phyloP scores from a whole-genome alignment of 2,888 invertebrate genomes.

The Tenthredo amoena region DNA sequence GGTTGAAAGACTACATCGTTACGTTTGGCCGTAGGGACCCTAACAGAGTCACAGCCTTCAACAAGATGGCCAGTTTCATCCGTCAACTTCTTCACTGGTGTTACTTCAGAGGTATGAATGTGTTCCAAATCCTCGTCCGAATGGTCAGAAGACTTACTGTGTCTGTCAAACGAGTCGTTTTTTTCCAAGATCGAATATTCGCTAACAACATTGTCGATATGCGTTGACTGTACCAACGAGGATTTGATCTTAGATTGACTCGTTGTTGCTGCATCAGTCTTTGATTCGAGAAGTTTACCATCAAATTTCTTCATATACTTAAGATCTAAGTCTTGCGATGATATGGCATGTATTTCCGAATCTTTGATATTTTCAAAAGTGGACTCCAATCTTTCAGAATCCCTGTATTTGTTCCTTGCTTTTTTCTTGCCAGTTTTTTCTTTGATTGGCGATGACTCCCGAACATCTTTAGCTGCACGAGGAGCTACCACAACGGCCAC shows the following conservation, averaged over 20 bases:
- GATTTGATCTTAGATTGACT: neutral
- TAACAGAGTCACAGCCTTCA: neutral
- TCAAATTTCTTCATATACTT: neutral
- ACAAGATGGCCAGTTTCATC: neutral
- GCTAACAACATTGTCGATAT: slow-evolving; percentile 21
- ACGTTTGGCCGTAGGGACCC: neutral
- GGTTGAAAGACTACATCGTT: neutral
- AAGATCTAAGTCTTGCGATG: neutral
- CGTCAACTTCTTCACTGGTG: neutral
- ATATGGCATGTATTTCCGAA: slow-evolving; percentile 46
- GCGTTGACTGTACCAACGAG: neutral
- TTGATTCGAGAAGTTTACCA: neutral
- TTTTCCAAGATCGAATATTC: slow-evolving; percentile 71
- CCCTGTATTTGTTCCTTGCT: slow-evolving; percentile 20
- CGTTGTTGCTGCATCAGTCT: neutral
- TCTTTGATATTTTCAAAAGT: slow-evolving; percentile 45
- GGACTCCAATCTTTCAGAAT: slow-evolving; percentile 22
- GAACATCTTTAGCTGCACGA: neutral
- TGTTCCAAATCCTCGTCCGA: slow-evolving; percentile 74
- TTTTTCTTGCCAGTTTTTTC: slow-evolving; percentile 45
- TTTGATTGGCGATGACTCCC: neutral
- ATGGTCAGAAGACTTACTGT: slow-evolving; percentile 61
- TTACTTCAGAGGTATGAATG: slow-evolving; percentile 66
- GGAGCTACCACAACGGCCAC: neutral
- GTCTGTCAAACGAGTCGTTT: slow-evolving; percentile 56